phyloP scores from a whole-genome alignment of 1,140 invertebrate species.

The Zaprionus tsacasi region DNA sequence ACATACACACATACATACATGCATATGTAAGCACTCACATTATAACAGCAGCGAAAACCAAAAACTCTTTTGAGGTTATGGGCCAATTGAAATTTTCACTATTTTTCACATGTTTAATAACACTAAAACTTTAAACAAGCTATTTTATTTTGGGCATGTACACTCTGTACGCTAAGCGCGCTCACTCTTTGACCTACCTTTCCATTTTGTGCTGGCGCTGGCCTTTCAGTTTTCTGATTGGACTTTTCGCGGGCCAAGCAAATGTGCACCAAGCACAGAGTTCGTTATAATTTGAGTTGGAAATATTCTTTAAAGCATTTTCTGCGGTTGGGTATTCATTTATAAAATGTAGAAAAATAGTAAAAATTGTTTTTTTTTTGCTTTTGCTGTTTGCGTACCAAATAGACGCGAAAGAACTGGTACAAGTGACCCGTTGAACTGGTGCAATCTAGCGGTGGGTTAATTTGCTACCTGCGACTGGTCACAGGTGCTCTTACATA shows the following conservation, averaged over 20 bases:
- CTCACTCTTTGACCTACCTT: conserved; percentile 79
- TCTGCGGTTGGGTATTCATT: conserved; percentile 65
- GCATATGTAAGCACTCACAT: conserved; percentile 44
- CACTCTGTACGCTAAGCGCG: conserved; percentile 54
- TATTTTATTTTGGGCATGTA: conserved; percentile 56
- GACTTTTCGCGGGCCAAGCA: conserved; percentile 47
- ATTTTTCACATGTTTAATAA: conserved; percentile 64
- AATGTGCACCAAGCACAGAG: conserved; percentile 27
- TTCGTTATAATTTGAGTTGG: conserved; percentile 36
- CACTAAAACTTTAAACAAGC: conserved; percentile 18
- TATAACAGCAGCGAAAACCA: conserved; percentile 62
- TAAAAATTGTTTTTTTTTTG: conserved; percentile 73
- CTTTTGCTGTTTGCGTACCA: conserved; percentile 71
- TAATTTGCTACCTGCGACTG: conserved; percentile 41
- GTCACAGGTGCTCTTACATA: conserved; percentile 28
- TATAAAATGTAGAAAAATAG: conserved; percentile 79
- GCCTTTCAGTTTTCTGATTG: conserved; percentile 68
- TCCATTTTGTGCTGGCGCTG: conserved; percentile 74
- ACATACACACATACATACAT: conserved; percentile 39
- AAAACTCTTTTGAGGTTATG: conserved; percentile 80
- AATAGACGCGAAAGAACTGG: conserved; percentile 66
- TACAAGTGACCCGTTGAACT: conserved; percentile 47
- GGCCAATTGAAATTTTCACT: conserved; percentile 66
- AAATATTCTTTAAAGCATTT: conserved; percentile 67
- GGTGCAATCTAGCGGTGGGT: conserved; percentile 49